phyloP scores from a whole-genome alignment of 2,113 vertebrate genomes.

The Calypte anna region DNA sequence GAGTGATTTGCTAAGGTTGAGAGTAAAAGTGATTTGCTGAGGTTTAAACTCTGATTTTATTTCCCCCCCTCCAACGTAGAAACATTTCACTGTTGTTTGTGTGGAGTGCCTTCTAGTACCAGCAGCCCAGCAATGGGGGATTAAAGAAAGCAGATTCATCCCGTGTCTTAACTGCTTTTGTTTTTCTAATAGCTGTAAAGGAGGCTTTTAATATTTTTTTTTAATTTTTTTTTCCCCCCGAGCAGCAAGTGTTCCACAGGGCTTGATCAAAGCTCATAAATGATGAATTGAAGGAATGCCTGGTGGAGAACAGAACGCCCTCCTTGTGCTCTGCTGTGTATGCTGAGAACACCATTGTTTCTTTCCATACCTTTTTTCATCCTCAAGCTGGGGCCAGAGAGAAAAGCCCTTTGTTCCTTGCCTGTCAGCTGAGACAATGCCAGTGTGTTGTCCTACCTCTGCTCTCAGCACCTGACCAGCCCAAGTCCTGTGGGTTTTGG shows the following conservation, averaged over 20 bases:
- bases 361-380: constrained; percentile 50
- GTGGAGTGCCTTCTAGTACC: constrained; percentile 41
- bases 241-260: constrained; percentile 24
- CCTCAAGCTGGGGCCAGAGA: background rate
- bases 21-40: background rate
- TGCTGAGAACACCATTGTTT: constrained; percentile 52
- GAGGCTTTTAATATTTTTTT: background rate
- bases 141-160: constrained; percentile 47
- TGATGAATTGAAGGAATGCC: constrained; percentile 57
- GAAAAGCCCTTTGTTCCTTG: constrained; percentile 55
- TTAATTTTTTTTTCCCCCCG: background rate
- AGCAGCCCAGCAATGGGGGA: background rate
- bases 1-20: background rate
- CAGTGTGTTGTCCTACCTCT: constrained; percentile 59
- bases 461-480: constrained; percentile 53
- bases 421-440: constrained; percentile 28
- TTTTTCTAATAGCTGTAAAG: constrained; percentile 36
- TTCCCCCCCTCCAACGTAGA: background rate
- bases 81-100: constrained; percentile 26
- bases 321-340: constrained; percentile 39
- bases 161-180: constrained; percentile 43
- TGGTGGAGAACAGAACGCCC: background rate
- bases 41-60: background rate
- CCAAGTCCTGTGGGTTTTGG: background rate
- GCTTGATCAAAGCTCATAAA: constrained; percentile 61